Percentiles rank a stretch among this genome's conserved stretches.
Evolutionary conservation across 2,888 invertebrate species (phyloP).

Genomic region (Campoplex capitator): DNA sequence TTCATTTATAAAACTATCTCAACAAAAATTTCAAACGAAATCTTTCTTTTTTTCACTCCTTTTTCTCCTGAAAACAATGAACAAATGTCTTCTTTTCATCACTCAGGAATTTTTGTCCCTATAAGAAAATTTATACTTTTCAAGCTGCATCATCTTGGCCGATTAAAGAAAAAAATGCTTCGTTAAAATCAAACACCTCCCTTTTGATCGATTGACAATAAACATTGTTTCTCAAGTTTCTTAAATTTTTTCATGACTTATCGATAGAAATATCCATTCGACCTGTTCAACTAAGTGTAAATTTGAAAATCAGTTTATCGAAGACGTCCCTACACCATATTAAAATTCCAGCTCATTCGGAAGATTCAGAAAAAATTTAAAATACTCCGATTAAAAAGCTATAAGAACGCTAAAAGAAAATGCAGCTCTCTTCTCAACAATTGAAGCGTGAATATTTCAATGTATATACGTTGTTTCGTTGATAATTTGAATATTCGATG

Average conservation of each 20-base stretch:
- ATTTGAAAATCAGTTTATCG: no score
- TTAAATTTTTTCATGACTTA: no score
- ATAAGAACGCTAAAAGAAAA: not conserved
- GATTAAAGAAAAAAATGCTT: no score
- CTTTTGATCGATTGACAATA: no score
- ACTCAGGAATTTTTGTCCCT: not conserved
- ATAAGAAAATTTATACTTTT: not conserved
- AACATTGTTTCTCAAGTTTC: no score
- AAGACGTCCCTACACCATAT: no score
- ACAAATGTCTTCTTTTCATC: not conserved
- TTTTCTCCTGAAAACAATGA: not conserved
- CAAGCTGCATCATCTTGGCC: not conserved
- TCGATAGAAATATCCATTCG: no score
- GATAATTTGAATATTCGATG: slow-evolving; percentile 20
- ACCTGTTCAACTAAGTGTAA: no score
- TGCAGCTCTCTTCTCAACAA: not conserved
- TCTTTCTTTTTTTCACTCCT: not conserved
- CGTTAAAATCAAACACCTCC: no score
- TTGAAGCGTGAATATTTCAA: not conserved
- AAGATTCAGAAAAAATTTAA: not conserved
- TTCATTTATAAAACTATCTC: not conserved
- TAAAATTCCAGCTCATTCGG: no score
- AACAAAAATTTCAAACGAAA: slow-evolving; percentile 19
- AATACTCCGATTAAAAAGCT: not conserved
- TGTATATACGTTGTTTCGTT: slow-evolving; percentile 19